Conservation (phyloP, 2,888 invertebrate genomes). For the Pheosia tremula region DNA sequence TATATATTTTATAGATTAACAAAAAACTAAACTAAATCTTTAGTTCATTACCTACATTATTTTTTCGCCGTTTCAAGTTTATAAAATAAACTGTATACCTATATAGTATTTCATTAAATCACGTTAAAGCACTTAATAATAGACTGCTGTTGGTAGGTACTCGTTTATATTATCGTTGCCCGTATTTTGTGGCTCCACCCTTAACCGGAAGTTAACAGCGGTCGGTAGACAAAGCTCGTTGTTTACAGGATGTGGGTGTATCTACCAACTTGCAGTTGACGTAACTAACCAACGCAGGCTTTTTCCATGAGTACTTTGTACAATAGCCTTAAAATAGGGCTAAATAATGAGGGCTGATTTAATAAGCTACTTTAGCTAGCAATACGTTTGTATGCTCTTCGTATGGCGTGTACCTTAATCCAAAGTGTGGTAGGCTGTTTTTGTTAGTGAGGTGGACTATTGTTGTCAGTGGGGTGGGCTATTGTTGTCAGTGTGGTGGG, state of each 20-base stretch:
- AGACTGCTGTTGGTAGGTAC: not conserved
- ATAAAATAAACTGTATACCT: no score
- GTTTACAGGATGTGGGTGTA: slow-evolving; percentile 53
- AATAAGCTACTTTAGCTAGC: not conserved
- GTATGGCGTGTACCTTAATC: no score
- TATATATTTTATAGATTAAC: no score
- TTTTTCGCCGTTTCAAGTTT: no score
- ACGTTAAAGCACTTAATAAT: not conserved
- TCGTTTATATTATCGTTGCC: not conserved
- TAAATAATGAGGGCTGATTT: not conserved
- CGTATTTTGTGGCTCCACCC: slow-evolving; percentile 22
- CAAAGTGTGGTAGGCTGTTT: no score
- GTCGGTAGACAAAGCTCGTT: slow-evolving; percentile 54
- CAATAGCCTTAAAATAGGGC: slow-evolving; percentile 7
- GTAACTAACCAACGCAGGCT: slow-evolving; percentile 31
- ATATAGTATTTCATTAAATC: not conserved
- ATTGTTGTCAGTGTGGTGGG: no score
- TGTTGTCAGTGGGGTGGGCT: no score
- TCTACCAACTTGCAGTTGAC: slow-evolving; percentile 42
- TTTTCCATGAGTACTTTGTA: slow-evolving; percentile 29
- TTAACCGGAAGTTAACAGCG: slow-evolving; percentile 50
- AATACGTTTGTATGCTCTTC: not conserved
- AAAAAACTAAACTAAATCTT: no score
- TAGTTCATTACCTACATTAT: no score
- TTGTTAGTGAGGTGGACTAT: no score